These are phyloP conservation scores for Pyrgus malvae DNA, from an alignment of 2,888 invertebrate species.

Conservation along the genomic window DNA sequence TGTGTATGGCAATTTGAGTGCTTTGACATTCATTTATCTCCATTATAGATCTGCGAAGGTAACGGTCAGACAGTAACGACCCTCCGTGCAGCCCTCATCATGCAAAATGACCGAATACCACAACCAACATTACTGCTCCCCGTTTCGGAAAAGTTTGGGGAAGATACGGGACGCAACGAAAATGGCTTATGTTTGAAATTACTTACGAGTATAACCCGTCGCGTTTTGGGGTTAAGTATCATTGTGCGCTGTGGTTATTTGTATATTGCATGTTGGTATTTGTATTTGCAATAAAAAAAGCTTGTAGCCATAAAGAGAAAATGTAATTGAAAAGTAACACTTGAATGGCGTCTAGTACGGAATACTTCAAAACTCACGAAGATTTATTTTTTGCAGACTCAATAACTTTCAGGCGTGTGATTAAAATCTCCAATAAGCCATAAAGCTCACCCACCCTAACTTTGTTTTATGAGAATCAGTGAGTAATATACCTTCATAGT, in stretches of 20 bases:
- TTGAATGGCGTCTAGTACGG: not conserved
- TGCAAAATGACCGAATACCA: slow-evolving; percentile 25
- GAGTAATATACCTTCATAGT: slow-evolving; percentile 23
- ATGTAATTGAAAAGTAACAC: not conserved
- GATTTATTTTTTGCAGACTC: slow-evolving; percentile 3
- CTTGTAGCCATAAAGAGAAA: not conserved
- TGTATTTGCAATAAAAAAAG: too few species aligned
- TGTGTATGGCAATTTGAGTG: slow-evolving; percentile 59
- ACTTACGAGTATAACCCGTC: slow-evolving; percentile 2
- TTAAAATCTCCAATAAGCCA: slow-evolving; percentile 32
- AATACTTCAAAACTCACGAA: not conserved
- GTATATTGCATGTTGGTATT: not conserved
- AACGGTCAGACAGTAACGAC: slow-evolving; percentile 21
- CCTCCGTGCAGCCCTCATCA: slow-evolving; percentile 20
- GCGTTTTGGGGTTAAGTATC: not conserved
- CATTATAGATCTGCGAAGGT: slow-evolving; percentile 61
- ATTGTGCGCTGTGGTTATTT: not conserved
- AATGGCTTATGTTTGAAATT: slow-evolving; percentile 8
- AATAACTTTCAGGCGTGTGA: slow-evolving; percentile 29
- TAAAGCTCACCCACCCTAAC: slow-evolving; percentile 21
- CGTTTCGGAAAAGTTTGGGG: slow-evolving; percentile 19
- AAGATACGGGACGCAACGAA: slow-evolving; percentile 17
- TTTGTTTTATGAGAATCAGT: slow-evolving; percentile 16
- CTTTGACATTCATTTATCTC: slow-evolving; percentile 79
- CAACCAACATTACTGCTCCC: slow-evolving; percentile 15